phyloP scores from a whole-genome alignment of 2,113 vertebrate genomes.

The Merops nubicus region DNA sequence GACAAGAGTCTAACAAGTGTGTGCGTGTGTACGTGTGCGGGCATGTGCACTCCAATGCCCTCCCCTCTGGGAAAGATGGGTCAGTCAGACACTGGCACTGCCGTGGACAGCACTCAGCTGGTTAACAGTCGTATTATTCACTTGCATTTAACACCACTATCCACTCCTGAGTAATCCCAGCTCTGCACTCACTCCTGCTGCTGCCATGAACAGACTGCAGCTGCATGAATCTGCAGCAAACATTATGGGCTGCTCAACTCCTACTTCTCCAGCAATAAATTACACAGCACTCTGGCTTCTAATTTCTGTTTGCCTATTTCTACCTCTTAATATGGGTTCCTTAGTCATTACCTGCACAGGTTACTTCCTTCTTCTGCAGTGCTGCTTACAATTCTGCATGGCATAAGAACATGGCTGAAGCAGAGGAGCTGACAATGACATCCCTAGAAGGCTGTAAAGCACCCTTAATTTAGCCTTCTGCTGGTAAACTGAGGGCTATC shows the following conservation, averaged over 20 bases:
- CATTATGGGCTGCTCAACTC: background rate
- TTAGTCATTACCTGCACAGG: background rate
- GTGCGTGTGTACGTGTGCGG: rapidly evolving
- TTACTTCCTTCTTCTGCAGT: background rate
- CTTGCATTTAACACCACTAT: background rate
- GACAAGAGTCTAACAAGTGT: background rate
- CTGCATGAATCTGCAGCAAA: background rate
- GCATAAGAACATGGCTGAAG: conserved; percentile 1
- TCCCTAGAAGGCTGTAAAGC: background rate
- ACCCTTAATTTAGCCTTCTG: background rate
- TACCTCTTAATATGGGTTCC: background rate
- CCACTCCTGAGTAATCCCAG: background rate
- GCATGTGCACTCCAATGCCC: background rate
- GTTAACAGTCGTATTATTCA: background rate
- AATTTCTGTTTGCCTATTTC: background rate
- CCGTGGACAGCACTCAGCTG: background rate
- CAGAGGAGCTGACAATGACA: background rate
- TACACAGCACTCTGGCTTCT: background rate
- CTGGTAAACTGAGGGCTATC: background rate
- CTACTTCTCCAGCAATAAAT: background rate
- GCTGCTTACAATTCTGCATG: background rate
- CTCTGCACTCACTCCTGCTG: background rate
- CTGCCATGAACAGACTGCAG: conserved; percentile 12
- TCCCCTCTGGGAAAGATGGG: background rate
- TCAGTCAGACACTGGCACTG: background rate